Conservation (phyloP, 2,113 vertebrate genomes). For the Clarias batrachus region DNA sequence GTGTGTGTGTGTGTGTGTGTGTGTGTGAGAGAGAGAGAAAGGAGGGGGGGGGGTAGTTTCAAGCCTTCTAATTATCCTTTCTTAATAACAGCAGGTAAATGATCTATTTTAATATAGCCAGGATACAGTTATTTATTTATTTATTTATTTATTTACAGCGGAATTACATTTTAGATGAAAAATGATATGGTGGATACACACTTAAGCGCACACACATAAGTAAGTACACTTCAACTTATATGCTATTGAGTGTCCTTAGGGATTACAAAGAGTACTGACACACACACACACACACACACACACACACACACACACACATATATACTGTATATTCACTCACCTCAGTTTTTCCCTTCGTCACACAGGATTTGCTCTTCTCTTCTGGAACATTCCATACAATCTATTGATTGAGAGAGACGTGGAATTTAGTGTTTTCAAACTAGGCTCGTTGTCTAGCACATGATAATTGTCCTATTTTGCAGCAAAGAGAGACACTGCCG, state of each 20-base stretch:
- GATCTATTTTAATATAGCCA: not conserved
- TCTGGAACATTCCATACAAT: slow-evolving; percentile 81
- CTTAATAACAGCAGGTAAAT: slow-evolving; percentile 42
- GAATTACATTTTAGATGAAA: slow-evolving; percentile 40
- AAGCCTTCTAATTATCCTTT: slow-evolving; percentile 45
- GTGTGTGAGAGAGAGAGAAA: not conserved
- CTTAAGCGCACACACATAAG: not conserved
- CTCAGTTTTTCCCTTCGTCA: slow-evolving; percentile 82
- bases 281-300: not conserved
- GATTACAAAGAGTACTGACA: not conserved
- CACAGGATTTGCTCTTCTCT: slow-evolving; percentile 74
- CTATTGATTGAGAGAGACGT: slow-evolving; percentile 61
- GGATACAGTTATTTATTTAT: not conserved
- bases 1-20: not conserved
- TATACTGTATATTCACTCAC: slow-evolving; percentile 58
- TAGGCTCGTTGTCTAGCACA: not conserved
- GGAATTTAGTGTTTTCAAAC: not conserved
- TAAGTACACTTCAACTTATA: not conserved
- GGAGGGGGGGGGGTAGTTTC: not conserved
- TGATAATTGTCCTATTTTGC: not conserved
- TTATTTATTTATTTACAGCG: not conserved
- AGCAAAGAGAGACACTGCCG: slow-evolving; percentile 29
- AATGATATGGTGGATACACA: slow-evolving; percentile 13
- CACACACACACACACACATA: not conserved
- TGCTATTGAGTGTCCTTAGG: slow-evolving; percentile 7